phyloP scores from a whole-genome alignment of 2,797 vertebrate species.

The Mergus octosetaceus region DNA sequence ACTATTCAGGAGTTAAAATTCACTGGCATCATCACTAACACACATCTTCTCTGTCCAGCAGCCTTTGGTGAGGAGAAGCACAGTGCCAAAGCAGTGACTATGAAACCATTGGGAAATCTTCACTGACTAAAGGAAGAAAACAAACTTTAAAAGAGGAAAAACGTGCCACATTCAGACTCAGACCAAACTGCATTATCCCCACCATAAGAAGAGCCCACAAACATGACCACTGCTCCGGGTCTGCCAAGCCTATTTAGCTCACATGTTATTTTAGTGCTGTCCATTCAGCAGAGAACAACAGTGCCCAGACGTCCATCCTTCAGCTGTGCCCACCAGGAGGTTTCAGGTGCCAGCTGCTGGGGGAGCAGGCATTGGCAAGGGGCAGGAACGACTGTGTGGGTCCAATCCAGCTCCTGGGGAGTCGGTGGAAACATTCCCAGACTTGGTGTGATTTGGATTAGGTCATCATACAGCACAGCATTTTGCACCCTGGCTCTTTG shows the following conservation, averaged over 20 bases:
- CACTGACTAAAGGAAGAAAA: neutral
- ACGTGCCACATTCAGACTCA: neutral
- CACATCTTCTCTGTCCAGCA: neutral
- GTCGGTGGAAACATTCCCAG: slow-evolving; percentile 8
- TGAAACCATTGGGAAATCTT: neutral
- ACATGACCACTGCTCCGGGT: neutral
- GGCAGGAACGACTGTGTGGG: rapidly evolving
- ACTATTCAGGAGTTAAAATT: neutral
- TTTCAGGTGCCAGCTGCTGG: neutral
- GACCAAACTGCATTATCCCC: neutral
- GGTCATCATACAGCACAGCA: neutral
- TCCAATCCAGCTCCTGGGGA: neutral
- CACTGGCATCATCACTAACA: rapidly evolving
- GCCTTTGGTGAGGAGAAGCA: neutral
- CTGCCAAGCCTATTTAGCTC: neutral
- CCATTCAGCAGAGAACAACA: neutral
- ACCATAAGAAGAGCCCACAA: neutral
- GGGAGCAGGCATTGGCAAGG: neutral
- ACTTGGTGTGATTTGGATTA: slow-evolving; percentile 35
- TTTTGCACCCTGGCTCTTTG: slow-evolving; percentile 26
- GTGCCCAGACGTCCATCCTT: neutral
- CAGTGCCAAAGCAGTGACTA: neutral
- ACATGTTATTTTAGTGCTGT: neutral
- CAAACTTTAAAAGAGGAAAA: neutral
- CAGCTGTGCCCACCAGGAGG: neutral